Conservation (phyloP, 2,113 vertebrate genomes). For the Tyto alba region DNA sequence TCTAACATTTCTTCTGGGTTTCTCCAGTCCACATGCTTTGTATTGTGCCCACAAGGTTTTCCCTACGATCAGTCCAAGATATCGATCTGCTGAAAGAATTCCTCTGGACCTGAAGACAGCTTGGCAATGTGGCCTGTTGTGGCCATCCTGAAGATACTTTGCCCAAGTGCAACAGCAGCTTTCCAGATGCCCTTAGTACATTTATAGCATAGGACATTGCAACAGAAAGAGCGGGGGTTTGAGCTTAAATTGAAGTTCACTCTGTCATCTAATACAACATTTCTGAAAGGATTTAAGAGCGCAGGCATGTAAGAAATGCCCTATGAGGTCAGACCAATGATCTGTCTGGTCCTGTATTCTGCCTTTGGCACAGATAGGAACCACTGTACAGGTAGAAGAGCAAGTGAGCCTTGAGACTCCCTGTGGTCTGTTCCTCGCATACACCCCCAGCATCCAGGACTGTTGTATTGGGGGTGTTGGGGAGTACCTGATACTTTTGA, state of each 20-base stretch:
- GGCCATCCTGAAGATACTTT: neutral
- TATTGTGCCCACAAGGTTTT: neutral
- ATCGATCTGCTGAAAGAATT: neutral
- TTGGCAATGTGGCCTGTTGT: neutral
- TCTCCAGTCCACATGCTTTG: neutral
- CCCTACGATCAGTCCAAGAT: neutral
- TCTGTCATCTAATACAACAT: neutral
- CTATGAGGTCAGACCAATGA: accelerated
- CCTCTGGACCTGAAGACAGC: neutral
- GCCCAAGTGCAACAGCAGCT: neutral
- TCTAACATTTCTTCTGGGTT: neutral
- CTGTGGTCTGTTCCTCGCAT: neutral
- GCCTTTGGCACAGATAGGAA: neutral
- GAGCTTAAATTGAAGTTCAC: neutral
- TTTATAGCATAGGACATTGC: neutral
- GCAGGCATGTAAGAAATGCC: neutral
- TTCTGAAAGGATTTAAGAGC: neutral
- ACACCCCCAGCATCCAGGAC: neutral
- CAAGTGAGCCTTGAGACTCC: neutral
- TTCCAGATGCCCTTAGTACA: neutral
- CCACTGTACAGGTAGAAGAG: neutral
- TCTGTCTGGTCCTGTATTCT: neutral
- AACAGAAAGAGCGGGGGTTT: neutral
- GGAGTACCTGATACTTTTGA: neutral
- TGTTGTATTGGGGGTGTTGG: neutral